Base-by-base conservation (phyloP, 2,113 vertebrate species). In the Noturus placidus region DNA sequence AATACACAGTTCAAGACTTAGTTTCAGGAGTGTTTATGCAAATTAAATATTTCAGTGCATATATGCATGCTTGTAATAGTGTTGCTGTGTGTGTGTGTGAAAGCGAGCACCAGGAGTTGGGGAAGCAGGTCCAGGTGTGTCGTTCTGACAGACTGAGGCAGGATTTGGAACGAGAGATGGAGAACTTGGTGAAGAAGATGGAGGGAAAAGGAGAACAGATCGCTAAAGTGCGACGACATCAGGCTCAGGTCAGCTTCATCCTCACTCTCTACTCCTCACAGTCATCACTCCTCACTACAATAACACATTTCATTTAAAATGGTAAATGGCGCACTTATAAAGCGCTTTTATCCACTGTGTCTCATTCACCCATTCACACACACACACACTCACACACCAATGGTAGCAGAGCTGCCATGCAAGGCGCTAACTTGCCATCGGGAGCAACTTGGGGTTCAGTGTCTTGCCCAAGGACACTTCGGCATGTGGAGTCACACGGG, bases 131-230 rank as follows among this genome's bases (percentile, higher is more conserved):
- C 54, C 57, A 85, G 84, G n/a, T 86, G 57, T 91, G 86, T 92
- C 91, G 93, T 87, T 95, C 88, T 70, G 79, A 94, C 92, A 92
- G 90, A 87, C 69, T 83, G 85, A 67, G 83, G 33, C 86, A 88
- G 84, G 80, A 88, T 85, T 63, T 91, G 77, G 95, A 97, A 88
- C 92, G 88, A 35, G 96, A 98, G 46, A 94, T 97, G 76, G 97
- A 98, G 87, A 90, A 82, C 1, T 87, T 99, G 70, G 95, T 99
- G 85, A 94, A 93, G 91, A 98, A 92, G 91, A 99, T 99, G 97
- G 97, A 99, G 93, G 95, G 95, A 65, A 99, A 99, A 91, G 97
- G 96, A 89, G 97, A 97, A 33, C 98, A 99, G 89, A 99, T 99
- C 88, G 95, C 93, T 87, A 97, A 97, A 92, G 96, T 99, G 30